Base-by-base conservation (phyloP, 2,888 invertebrate species). In the Luffia ferchaultella region DNA sequence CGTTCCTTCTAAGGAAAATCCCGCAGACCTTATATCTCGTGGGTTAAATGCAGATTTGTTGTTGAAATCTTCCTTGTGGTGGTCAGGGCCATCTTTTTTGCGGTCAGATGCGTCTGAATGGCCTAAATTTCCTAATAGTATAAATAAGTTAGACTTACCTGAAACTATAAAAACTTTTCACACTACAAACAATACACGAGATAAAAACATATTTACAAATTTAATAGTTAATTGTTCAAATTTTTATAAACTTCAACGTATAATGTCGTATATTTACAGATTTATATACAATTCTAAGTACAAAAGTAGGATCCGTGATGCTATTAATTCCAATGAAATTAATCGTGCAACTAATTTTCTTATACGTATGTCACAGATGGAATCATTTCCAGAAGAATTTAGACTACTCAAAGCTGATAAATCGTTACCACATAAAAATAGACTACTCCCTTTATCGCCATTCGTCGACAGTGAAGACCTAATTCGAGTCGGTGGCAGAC, bases 1-100 rank as follows among this genome's bases (percentile, higher is more conserved):
- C 42, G 54, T 56, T 7, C 57, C 55, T 18, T 53, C 58, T 1
- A 46, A 48, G 15, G 52, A 54, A 2, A 58, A 57, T 42, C 57
- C 54, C 1, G 57, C 54, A 2, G 55, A 57, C 41, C 49, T 50
- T 12, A 40, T 20, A 2, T 17, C 20, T 20, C 45, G 15, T 16
- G 40, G 50, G 40, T 18, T 45, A 41, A 45, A 41, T 16, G 45
- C 50, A 2, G 45, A 50, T 45, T 7, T 2, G 12, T 15, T 46
- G 17, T 16, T 42, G 20, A 15, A n/a, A 9, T 42, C 42, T 15
- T 12, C 42, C 12, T 17, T 50, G 9, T 50, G 50, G 50, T 45
- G 50, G 45, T 40, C 45, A 2, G 50, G 45, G 30, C 50, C 50
- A 9, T n/a, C 16, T 12, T 51, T 45, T 48, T 20, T 51, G 16